Evolutionary conservation across 2,888 invertebrate species (phyloP).

Genomic region (Drosophila subquinaria): DNA sequence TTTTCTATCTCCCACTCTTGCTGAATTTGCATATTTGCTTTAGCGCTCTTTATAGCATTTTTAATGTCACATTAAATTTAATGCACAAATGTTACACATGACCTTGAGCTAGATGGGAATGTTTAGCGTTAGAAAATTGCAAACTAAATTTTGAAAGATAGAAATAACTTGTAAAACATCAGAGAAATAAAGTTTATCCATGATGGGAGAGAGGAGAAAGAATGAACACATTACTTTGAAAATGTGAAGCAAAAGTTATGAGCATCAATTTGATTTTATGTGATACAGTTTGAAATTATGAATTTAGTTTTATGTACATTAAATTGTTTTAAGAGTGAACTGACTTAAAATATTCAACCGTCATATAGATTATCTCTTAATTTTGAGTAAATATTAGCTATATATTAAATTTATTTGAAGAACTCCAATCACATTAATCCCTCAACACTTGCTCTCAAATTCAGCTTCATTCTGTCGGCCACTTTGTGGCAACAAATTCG

Average conservation of each 20-base stretch:
- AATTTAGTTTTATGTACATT: background rate
- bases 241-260: background rate
- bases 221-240: conserved; percentile 5
- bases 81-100: conserved; percentile 41
- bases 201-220: background rate
- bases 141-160: conserved; percentile 12
- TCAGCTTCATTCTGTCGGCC: conserved; percentile 41
- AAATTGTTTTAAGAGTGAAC: background rate
- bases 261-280: background rate
- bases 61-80: conserved; percentile 71
- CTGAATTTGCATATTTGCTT: conserved; percentile 49
- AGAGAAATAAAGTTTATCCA: background rate
- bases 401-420: background rate
- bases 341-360: background rate
- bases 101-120: conserved; percentile 59
- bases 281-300: background rate
- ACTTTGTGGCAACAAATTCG: conserved; percentile 41
- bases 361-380: too few relatives aligned
- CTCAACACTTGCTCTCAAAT: conserved; percentile 38
- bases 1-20: conserved; percentile 1
- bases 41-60: conserved; percentile 53
- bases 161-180: background rate
- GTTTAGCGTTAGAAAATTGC: conserved; percentile 3
- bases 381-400: too few relatives aligned
- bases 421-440: conserved; percentile 2